Conservation (phyloP, 2,113 vertebrate species). For the Pagrus major region DNA sequence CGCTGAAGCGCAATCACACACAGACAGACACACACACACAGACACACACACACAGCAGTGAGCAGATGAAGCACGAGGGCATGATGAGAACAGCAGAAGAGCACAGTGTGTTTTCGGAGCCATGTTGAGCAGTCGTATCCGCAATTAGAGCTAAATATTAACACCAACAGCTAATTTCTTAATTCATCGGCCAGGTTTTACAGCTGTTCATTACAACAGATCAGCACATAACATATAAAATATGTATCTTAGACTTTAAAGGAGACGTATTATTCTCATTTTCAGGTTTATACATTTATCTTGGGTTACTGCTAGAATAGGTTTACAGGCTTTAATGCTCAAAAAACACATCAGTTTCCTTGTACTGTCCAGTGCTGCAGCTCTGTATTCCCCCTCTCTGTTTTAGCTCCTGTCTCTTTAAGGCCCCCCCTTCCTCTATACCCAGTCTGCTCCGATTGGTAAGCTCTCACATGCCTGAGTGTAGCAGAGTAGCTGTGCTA, state of each 20-base stretch:
- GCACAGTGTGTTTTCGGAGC: constrained; percentile 28
- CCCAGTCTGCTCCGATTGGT: too few relatives aligned
- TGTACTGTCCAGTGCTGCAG: too few relatives aligned
- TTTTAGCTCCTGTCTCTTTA: too few relatives aligned
- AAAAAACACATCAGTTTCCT: too few relatives aligned
- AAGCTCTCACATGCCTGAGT: too few relatives aligned
- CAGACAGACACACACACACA: not conserved
- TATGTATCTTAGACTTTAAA: not conserved
- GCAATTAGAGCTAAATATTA: constrained; percentile 5
- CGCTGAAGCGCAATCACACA: not conserved
- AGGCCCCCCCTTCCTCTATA: too few relatives aligned
- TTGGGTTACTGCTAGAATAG: too few relatives aligned
- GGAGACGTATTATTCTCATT: too few relatives aligned
- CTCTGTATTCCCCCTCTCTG: too few relatives aligned
- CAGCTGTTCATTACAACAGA: not conserved
- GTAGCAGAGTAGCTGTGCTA: too few relatives aligned
- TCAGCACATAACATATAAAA: not conserved
- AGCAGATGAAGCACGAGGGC: constrained; percentile 48
- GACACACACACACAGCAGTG: constrained; percentile 10
- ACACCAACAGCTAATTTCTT: constrained; percentile 1
- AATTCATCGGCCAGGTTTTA: not conserved
- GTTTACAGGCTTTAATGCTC: too few relatives aligned
- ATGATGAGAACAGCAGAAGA: constrained; percentile 34
- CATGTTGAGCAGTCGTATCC: not conserved
- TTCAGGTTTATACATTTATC: too few relatives aligned